phyloP scores from a whole-genome alignment of 2,113 vertebrate species.

The Chionodraco myersi region DNA sequence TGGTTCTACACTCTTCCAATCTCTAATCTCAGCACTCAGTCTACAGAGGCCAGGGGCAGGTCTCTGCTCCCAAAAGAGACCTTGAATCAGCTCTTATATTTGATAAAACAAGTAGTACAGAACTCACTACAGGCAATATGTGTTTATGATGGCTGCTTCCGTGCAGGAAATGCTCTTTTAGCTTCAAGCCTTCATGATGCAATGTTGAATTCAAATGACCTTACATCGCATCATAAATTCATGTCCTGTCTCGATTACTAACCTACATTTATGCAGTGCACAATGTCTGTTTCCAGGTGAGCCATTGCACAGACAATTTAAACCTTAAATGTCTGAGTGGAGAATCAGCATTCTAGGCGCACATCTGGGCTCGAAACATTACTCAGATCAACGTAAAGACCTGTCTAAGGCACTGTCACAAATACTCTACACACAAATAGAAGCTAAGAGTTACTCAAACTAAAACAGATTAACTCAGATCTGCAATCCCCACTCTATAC shows the following conservation, averaged over 20 bases:
- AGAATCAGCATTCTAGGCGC: conserved; percentile 40
- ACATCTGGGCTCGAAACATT: conserved; percentile 35
- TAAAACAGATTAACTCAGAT: neutral
- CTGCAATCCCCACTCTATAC: accelerated
- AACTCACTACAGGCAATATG: conserved; percentile 30
- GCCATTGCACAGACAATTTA: conserved; percentile 45
- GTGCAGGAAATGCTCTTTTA: conserved; percentile 26
- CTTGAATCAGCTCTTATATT: conserved; percentile 52
- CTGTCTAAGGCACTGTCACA: conserved; percentile 41
- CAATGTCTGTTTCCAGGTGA: conserved; percentile 43
- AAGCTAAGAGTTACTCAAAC: conserved; percentile 7
- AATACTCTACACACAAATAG: conserved; percentile 34
- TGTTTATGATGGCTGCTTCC: conserved; percentile 17
- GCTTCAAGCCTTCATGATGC: conserved; percentile 23
- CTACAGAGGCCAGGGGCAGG: conserved; percentile 42
- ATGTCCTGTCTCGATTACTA: neutral
- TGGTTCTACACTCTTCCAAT: conserved; percentile 22
- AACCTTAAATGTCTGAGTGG: conserved; percentile 40
- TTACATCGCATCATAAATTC: conserved; percentile 33
- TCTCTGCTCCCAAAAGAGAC: conserved; percentile 34
- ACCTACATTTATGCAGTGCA: conserved; percentile 20
- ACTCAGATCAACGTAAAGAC: conserved; percentile 53
- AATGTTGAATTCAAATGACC: conserved; percentile 37
- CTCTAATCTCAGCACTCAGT: conserved; percentile 27
- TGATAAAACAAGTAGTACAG: conserved; percentile 46